Base-by-base conservation (phyloP, 2,888 invertebrate species). In the Andrena haemorrhoa region DNA sequence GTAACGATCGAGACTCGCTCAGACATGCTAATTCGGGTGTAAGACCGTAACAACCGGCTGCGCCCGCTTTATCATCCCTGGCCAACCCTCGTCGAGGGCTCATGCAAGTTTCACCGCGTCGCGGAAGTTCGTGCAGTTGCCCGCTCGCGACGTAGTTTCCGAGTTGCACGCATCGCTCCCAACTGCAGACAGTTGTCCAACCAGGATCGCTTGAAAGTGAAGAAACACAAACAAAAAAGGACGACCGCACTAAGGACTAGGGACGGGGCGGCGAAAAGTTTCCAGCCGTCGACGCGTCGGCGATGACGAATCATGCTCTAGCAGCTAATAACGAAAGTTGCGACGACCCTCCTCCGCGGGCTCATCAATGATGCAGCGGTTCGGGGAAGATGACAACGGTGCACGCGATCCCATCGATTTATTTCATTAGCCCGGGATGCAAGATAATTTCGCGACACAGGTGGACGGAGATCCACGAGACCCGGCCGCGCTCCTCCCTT, bases 11-110 rank as follows among this genome's bases (percentile, higher is more conserved):
- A 75, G 78, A 78, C 85, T 73, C 92, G 89, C 90, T 93, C 94
- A 90, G 92, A 93, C 91, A 91, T 93, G 90, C 92, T 93, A 93
- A 92, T 92, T 94, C 91, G 90, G 87, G 89, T 82, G 81, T 88
- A 85, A 75, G 88, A 87, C 68, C 61, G 83, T 72, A 86, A 82
- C 82, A 73, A 86, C 88, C 71, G 73, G 31, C 41, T 33, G 56
- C 72, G 87, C 16, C 79, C 66, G 68, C 56, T 70, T 51, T 75
- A 66, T 60, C 73, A 66, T 75, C 84, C 79, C 49, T 63, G 49
- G 66, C 58, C 60, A 69, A 47, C 33, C 49, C 12, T 41, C 16
- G 56, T 33, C 47, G 66, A 26, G 49, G 41, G 70, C 85, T 89
- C 90, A 78, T 88, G 83, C 79, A 87, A 87, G 76, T 90, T 91